Evolutionary conservation across 2,888 invertebrate species (phyloP).

Genomic region (Taphrorychus bicolor): DNA sequence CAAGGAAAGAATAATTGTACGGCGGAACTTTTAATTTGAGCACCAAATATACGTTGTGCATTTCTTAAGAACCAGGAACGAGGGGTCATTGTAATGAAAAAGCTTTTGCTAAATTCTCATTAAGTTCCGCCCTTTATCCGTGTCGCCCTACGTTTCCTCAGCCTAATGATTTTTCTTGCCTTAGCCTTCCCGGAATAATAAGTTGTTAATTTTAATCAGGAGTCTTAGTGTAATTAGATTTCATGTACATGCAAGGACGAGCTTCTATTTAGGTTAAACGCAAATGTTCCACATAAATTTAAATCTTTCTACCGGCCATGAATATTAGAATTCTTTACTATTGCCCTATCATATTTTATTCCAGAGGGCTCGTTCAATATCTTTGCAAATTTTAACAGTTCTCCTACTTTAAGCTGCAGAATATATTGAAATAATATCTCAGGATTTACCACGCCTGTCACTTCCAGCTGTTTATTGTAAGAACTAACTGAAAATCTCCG

Average conservation of each 20-base stretch:
- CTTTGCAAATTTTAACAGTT: conserved; percentile 2
- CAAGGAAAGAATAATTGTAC: background rate
- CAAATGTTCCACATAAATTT: background rate
- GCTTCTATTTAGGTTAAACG: background rate
- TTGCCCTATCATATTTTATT: background rate
- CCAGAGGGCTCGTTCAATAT: conserved; percentile 1
- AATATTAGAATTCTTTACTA: background rate
- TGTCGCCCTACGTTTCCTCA: conserved; percentile 6
- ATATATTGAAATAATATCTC: background rate
- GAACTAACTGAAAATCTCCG: background rate
- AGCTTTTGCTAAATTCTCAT: conserved; percentile 22
- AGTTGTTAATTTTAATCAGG: conserved; percentile 15
- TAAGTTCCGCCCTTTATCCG: conserved; percentile 17
- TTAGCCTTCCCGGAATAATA: background rate
- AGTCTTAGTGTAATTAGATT: background rate
- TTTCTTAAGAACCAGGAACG: conserved; percentile 6
- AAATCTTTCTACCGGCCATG: background rate
- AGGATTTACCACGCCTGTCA: background rate
- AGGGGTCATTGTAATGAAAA: conserved; percentile 15
- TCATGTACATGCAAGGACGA: background rate
- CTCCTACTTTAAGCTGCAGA: background rate
- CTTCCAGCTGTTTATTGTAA: background rate
- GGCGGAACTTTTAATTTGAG: conserved; percentile 14
- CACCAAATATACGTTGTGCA: conserved; percentile 12
- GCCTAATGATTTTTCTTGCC: conserved; percentile 7